Conservation (phyloP, 2,113 vertebrate genomes). For the Neogobius melanostomus region DNA sequence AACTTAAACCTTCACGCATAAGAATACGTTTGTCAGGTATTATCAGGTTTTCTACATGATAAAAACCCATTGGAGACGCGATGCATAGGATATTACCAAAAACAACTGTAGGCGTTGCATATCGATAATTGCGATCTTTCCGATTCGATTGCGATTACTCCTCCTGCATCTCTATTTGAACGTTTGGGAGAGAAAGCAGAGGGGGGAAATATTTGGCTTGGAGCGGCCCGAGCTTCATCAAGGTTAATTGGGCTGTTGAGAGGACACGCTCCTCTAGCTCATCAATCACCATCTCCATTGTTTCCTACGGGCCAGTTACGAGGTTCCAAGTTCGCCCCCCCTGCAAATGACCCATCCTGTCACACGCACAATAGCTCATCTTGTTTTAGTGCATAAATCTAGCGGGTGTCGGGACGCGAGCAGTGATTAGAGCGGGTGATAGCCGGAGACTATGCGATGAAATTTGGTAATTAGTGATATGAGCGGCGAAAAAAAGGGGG, state of each 20-base stretch:
- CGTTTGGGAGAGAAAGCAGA: slow-evolving; percentile 41
- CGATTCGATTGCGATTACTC: too few species aligned
- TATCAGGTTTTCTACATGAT: too few species aligned
- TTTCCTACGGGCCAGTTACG: slow-evolving; percentile 54
- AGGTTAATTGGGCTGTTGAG: slow-evolving; percentile 82
- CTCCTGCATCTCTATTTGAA: slow-evolving; percentile 8
- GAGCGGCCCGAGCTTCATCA: slow-evolving; percentile 74
- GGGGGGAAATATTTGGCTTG: slow-evolving; percentile 71
- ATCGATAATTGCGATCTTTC: too few species aligned
- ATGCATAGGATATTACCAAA: too few species aligned
- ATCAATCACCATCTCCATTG: slow-evolving; percentile 73
- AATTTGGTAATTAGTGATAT: slow-evolving; percentile 3
- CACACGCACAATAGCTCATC: slow-evolving; percentile 54
- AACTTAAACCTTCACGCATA: too few species aligned
- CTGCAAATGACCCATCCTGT: slow-evolving; percentile 61
- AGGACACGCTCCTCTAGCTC: slow-evolving; percentile 69
- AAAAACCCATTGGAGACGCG: too few species aligned
- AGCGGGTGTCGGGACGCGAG: slow-evolving; percentile 20
- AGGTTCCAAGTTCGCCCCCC: slow-evolving; percentile 18
- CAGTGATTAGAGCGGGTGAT: slow-evolving; percentile 35
- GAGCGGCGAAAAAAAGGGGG: not conserved
- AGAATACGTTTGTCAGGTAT: too few species aligned
- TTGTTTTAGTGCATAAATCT: slow-evolving; percentile 46
- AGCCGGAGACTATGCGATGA: not conserved
- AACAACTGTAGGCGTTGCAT: too few species aligned